These are phyloP conservation scores for Cavia aperea DNA, from an alignment of 2,113 vertebrate species.

Conservation along the genomic window DNA sequence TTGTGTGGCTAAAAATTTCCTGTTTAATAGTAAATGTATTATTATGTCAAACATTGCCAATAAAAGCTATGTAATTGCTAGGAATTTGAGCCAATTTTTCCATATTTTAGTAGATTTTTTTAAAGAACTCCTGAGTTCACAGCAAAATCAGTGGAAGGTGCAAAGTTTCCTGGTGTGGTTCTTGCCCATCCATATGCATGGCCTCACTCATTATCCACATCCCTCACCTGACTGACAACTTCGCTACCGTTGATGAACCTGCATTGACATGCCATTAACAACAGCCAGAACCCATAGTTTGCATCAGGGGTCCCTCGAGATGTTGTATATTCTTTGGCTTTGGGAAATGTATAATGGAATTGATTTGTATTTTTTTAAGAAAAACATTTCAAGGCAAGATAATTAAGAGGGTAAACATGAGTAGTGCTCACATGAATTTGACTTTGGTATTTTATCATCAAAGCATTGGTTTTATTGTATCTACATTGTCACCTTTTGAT, in stretches of 20 bases:
- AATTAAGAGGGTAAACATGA: neutral
- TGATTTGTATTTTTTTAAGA: neutral
- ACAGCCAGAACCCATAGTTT: neutral
- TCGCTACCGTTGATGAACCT: neutral
- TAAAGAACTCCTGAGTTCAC: neutral
- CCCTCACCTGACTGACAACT: neutral
- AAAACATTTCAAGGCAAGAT: too few species aligned
- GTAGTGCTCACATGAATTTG: neutral
- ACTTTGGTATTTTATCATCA: conserved; percentile 18
- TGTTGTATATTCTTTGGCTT: neutral
- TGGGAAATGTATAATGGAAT: neutral
- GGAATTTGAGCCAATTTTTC: neutral
- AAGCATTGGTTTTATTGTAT: neutral
- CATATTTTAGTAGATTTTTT: conserved; percentile 14
- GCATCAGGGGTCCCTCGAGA: neutral
- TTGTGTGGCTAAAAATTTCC: neutral
- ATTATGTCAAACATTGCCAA: neutral
- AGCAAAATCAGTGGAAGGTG: neutral
- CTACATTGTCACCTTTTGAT: conserved; percentile 14
- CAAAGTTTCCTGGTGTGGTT: neutral
- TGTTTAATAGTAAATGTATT: neutral
- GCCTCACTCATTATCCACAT: neutral
- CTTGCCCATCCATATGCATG: neutral
- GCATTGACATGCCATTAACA: neutral
- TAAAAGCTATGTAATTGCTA: neutral